Conservation (phyloP, 2,113 vertebrate species). For the Sylvietta virens region DNA sequence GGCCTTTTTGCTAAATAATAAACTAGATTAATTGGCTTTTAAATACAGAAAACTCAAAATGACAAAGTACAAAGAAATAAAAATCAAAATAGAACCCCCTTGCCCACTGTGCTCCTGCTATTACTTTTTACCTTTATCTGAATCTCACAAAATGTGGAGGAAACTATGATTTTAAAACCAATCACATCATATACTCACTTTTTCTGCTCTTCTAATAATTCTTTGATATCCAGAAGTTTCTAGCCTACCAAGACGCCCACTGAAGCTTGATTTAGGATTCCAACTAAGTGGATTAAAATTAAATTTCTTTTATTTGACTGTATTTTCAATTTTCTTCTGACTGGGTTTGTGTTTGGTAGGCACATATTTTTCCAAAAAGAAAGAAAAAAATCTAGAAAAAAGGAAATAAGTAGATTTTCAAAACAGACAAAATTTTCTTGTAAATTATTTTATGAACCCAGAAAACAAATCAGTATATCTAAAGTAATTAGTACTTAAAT, state of each 20-base stretch:
- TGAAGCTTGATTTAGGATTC: neutral
- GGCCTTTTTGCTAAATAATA: neutral
- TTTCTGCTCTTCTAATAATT: neutral
- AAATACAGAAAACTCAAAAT: constrained; percentile 10
- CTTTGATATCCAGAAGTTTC: neutral
- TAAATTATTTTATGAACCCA: neutral
- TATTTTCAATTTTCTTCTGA: neutral
- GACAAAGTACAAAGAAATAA: neutral
- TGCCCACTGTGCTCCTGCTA: neutral
- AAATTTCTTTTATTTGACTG: neutral
- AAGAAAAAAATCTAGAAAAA: neutral
- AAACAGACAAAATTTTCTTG: neutral
- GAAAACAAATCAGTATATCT: neutral
- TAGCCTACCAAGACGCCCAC: neutral
- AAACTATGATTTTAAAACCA: neutral
- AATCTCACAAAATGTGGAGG: neutral
- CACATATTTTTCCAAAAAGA: neutral
- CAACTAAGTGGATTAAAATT: neutral
- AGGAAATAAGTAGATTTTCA: neutral
- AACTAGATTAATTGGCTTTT: constrained; percentile 12
- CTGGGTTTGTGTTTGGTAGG: neutral
- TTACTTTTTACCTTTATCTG: neutral
- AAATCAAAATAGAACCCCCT: neutral
- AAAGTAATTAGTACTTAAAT: neutral
- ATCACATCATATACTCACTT: neutral